phyloP scores from a whole-genome alignment of 2,888 invertebrate genomes.

The Drosophila cracens region DNA sequence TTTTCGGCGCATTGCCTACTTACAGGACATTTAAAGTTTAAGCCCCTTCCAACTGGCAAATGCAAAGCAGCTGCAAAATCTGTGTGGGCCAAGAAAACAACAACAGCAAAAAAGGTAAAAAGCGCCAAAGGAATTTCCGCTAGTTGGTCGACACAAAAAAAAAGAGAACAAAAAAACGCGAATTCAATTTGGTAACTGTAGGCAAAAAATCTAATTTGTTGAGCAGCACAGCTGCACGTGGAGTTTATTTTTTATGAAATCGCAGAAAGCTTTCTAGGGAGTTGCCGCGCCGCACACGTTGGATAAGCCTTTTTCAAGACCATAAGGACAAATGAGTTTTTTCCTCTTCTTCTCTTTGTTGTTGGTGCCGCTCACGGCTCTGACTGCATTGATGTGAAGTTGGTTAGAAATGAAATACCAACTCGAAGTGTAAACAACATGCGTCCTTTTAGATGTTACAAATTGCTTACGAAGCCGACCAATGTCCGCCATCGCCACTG shows the following conservation, averaged over 20 bases:
- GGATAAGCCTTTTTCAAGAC: constrained; percentile 26
- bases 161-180: constrained; percentile 18
- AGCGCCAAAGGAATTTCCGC: constrained; percentile 34
- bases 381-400: constrained; percentile 10
- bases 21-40: constrained; percentile 69
- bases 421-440: background rate
- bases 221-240: constrained; percentile 4
- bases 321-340: constrained; percentile 31
- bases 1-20: constrained; percentile 69
- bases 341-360: background rate
- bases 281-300: constrained; percentile 14
- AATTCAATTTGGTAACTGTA: constrained; percentile 47
- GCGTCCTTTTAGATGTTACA: constrained; percentile 23
- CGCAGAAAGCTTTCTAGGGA: constrained; percentile 14
- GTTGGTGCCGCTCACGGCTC: background rate
- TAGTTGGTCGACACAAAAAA: constrained; percentile 15
- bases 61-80: constrained; percentile 46
- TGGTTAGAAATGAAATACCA: background rate
- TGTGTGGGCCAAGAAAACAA: constrained; percentile 27
- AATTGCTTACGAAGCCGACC: constrained; percentile 56
- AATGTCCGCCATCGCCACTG: constrained; percentile 33
- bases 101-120: constrained; percentile 15
- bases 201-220: constrained; percentile 17
- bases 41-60: constrained; percentile 19
- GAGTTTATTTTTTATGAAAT: constrained; percentile 18